Percentiles rank a stretch among this genome's conserved stretches.
Conservation (phyloP, 2,888 invertebrate species). For the Pseudococcus jackbeardsleyi region DNA sequence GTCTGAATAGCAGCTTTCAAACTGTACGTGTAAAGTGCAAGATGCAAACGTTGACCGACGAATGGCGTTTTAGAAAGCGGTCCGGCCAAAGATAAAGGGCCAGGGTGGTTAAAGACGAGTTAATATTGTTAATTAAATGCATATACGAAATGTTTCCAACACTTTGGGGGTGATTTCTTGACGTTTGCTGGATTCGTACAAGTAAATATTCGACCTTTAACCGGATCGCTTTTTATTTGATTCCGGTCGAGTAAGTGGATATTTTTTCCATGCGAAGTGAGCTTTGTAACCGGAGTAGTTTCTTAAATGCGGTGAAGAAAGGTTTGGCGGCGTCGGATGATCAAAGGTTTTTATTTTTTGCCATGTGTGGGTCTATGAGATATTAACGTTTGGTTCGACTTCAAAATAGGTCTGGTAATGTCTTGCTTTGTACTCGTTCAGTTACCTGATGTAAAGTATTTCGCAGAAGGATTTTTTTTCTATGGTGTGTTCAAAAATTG, state of each 20-base stretch:
- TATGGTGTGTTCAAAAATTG: too few species aligned
- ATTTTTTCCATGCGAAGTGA: not conserved
- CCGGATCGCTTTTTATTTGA: conserved; percentile 10
- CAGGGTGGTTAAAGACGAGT: not conserved
- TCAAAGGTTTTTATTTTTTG: not conserved
- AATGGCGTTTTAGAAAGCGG: not conserved
- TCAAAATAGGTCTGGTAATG: not conserved
- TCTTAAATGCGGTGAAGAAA: conserved; percentile 3
- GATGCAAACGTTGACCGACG: conserved; percentile 13
- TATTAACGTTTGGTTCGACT: too few species aligned
- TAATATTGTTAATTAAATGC: conserved; percentile 39
- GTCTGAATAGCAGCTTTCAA: not conserved
- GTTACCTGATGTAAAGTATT: too few species aligned
- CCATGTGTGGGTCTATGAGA: not conserved
- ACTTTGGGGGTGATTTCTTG: conserved; percentile 35
- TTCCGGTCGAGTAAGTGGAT: not conserved
- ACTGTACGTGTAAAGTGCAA: not conserved
- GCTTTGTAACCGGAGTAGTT: not conserved
- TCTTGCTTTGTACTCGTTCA: not conserved
- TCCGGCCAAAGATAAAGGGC: not conserved
- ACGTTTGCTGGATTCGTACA: conserved; percentile 29
- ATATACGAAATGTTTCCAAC: conserved; percentile 35
- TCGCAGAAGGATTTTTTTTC: too few species aligned
- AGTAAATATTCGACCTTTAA: conserved; percentile 33
- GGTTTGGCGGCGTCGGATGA: not conserved